Percentiles rank a stretch among this genome's conserved stretches.
These are phyloP conservation scores for Nannospalax galili DNA, from an alignment of 2,113 vertebrate species.

Conservation along the genomic window DNA sequence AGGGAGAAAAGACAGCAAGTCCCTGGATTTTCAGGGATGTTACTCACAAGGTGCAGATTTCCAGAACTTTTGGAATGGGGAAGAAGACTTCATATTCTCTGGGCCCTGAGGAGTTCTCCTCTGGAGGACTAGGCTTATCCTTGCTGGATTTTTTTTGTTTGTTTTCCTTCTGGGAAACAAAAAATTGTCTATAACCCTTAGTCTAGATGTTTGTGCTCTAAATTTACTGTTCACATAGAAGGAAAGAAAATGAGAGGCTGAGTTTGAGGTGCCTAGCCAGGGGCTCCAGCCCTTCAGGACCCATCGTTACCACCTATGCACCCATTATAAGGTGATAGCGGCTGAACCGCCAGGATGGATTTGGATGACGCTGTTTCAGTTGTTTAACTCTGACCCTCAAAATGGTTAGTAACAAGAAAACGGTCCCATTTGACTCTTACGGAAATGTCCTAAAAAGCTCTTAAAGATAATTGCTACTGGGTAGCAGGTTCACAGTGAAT, in stretches of 20 bases:
- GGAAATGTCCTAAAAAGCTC: not conserved
- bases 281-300: not conserved
- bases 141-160: not conserved
- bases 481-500: not conserved
- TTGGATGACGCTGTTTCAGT: not conserved
- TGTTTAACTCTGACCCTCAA: not conserved
- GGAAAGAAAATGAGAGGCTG: not conserved
- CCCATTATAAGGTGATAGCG: too few species aligned
- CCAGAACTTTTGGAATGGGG: not conserved
- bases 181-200: not conserved
- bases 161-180: not conserved
- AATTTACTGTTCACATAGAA: not conserved
- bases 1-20: not conserved
- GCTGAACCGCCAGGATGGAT: not conserved
- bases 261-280: rapidly evolving
- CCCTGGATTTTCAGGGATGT: not conserved
- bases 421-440: not conserved
- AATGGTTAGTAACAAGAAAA: not conserved
- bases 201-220: not conserved
- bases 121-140: not conserved
- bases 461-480: not conserved
- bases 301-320: not conserved
- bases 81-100: not conserved
- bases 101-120: not conserved
- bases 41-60: not conserved